Conservation (phyloP, 2,113 vertebrate genomes). For the Trichechus manatus region DNA sequence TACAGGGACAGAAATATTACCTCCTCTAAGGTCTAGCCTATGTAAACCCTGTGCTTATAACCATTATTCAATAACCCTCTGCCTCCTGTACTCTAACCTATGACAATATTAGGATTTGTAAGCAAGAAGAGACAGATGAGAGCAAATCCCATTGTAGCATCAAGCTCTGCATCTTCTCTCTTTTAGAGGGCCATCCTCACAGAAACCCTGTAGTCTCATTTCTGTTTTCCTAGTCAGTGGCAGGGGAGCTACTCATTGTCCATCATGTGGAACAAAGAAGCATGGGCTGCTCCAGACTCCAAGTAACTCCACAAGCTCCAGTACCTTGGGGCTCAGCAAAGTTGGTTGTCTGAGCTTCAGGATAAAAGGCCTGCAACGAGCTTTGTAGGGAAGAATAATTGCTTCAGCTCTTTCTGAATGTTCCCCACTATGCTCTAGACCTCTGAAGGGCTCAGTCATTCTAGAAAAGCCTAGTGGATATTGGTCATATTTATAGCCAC, state of each 20-base stretch:
- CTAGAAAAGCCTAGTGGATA: not conserved
- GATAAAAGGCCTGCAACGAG: not conserved
- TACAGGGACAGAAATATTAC: not conserved
- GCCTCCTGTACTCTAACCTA: accelerated
- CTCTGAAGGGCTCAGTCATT: not conserved
- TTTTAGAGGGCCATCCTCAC: too few species aligned
- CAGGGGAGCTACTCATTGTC: not conserved
- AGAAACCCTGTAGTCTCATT: not conserved
- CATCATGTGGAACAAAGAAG: not conserved
- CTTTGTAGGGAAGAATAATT: constrained; percentile 52
- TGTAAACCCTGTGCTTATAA: not conserved
- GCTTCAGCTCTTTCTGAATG: not conserved
- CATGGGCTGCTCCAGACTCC: not conserved
- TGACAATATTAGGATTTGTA: not conserved
- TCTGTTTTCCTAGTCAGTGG: not conserved
- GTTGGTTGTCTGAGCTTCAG: not conserved
- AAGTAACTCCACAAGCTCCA: not conserved
- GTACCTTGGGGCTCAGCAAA: not conserved
- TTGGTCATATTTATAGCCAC: not conserved
- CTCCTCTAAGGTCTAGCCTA: not conserved
- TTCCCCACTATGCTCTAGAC: not conserved
- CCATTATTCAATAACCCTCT: not conserved
- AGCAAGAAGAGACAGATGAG: not conserved
- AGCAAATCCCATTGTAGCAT: accelerated
- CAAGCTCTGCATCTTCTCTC: accelerated